Evolutionary conservation across 2,797 vertebrate species (phyloP).

Genomic region (Enteromius trimaculatus): DNA sequence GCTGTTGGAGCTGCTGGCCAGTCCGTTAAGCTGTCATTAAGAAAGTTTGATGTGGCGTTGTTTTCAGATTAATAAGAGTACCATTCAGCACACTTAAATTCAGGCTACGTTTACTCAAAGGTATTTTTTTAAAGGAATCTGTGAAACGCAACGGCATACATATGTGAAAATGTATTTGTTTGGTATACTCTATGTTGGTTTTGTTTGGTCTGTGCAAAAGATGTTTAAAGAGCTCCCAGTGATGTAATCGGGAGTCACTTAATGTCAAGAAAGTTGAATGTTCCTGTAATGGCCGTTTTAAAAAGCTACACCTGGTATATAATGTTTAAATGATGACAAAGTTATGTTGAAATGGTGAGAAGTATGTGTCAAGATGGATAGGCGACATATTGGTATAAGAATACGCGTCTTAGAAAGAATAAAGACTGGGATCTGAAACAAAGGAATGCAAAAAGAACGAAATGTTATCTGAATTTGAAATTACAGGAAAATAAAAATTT

Average conservation of each 20-base stretch:
- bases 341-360: slow-evolving; percentile 59
- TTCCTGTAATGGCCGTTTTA: slow-evolving; percentile 22
- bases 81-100: not conserved
- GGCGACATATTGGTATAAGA: not conserved
- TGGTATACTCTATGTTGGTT: slow-evolving; percentile 16
- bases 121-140: not conserved
- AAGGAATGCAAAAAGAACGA: not conserved
- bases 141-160: not conserved
- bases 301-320: not conserved
- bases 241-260: slow-evolving; percentile 6
- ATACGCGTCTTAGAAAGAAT: slow-evolving; percentile 22
- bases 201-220: slow-evolving; percentile 14
- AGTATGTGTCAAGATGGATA: slow-evolving; percentile 43
- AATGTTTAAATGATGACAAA: slow-evolving; percentile 23
- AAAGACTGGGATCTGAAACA: slow-evolving; percentile 31
- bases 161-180: slow-evolving; percentile 8
- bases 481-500: slow-evolving; percentile 24
- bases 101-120: slow-evolving; percentile 4
- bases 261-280: not conserved
- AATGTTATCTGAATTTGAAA: not conserved
- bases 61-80: slow-evolving; percentile 26
- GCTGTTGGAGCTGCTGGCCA: slow-evolving; percentile 81
- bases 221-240: slow-evolving; percentile 6
- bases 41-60: slow-evolving; percentile 47
- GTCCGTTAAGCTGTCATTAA: slow-evolving; percentile 64